These are phyloP conservation scores for Lasioglossum zephyrum DNA, from an alignment of 2,888 invertebrate species.

Conservation along the genomic window DNA sequence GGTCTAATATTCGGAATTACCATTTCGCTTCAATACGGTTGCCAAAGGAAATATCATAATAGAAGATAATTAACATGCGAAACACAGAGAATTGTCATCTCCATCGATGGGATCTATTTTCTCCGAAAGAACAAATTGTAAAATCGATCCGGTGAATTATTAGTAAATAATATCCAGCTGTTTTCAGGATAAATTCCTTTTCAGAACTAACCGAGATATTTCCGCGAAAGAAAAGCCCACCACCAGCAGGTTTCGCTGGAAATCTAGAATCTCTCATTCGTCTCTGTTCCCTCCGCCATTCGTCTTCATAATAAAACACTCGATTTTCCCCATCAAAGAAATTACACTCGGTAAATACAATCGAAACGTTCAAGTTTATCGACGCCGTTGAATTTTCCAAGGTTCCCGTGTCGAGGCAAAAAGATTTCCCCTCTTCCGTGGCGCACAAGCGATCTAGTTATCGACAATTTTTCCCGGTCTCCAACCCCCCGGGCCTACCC, in stretches of 20 bases:
- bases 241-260: background rate
- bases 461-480: background rate
- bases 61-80: conserved; percentile 45
- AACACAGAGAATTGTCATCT: conserved; percentile 16
- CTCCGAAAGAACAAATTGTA: too few species aligned
- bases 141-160: background rate
- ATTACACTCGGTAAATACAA: background rate
- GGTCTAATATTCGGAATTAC: conserved; percentile 19
- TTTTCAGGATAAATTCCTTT: background rate
- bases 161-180: background rate
- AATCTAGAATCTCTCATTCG: background rate
- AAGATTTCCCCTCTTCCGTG: background rate
- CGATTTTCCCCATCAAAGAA: background rate
- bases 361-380: background rate
- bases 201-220: background rate
- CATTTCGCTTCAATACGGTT: conserved; percentile 41
- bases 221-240: background rate
- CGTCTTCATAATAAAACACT: background rate
- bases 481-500: too few species aligned
- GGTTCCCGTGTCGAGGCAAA: background rate
- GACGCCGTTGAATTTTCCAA: background rate
- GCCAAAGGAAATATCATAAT: conserved; percentile 37
- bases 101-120: background rate
- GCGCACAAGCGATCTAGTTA: background rate
- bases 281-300: background rate